phyloP scores from a whole-genome alignment of 2,113 vertebrate genomes.

The Myotis davidii region DNA sequence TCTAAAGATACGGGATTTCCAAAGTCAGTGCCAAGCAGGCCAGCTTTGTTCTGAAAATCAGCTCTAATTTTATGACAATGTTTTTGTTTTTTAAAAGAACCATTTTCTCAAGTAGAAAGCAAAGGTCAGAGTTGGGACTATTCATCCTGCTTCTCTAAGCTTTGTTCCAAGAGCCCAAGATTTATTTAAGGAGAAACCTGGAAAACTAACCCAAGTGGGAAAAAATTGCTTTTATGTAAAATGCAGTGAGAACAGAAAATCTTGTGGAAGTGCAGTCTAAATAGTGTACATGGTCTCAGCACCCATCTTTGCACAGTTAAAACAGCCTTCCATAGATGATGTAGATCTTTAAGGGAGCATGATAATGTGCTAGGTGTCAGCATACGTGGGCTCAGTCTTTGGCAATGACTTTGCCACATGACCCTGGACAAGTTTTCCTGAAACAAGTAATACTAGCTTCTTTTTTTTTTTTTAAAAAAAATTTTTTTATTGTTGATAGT shows the following conservation, averaged over 20 bases:
- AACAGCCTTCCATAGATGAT: background rate
- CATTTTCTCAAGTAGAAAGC: conserved; percentile 1
- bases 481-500: too few relatives aligned
- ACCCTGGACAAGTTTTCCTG: background rate
- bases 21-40: conserved; percentile 19
- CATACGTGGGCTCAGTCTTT: background rate
- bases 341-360: background rate
- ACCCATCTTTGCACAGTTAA: background rate
- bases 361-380: background rate
- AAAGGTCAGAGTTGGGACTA: conserved; percentile 13
- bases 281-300: background rate
- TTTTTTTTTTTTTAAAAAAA: background rate
- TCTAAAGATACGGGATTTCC: background rate
- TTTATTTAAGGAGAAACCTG: conserved; percentile 60
- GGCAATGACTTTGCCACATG: background rate
- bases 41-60: conserved; percentile 56
- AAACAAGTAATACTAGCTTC: background rate
- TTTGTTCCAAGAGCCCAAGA: conserved; percentile 34
- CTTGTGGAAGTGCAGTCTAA: background rate
- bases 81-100: background rate
- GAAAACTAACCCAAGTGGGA: background rate
- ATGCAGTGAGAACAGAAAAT: background rate
- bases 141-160: background rate
- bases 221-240: background rate
- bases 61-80: conserved; percentile 23